Percentiles rank a stretch among this genome's conserved stretches.
phyloP scores from a whole-genome alignment of 2,797 vertebrate species.

The Phrynocephalus forsythii region DNA sequence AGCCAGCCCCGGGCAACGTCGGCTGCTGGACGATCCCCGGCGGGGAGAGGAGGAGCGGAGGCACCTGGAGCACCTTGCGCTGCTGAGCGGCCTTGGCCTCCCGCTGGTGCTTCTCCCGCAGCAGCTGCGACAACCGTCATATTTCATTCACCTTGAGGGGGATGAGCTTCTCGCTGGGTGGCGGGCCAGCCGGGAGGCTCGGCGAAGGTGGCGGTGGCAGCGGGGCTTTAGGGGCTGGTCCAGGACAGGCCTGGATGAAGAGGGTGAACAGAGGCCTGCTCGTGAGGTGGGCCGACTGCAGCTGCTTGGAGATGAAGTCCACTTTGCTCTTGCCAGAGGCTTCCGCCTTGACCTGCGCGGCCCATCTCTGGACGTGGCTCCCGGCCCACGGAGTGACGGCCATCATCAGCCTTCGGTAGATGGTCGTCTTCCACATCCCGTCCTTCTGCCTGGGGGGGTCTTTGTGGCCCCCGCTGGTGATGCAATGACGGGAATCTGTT shows the following conservation, averaged over 20 bases:
- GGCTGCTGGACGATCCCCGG: constrained; percentile 61
- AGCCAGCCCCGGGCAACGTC: no score
- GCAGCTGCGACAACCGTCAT: constrained; percentile 78
- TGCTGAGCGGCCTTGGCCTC: constrained; percentile 46
- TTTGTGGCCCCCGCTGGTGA: not conserved
- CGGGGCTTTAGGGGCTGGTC: not conserved
- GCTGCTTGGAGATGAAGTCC: constrained; percentile 63
- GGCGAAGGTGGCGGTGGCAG: not conserved
- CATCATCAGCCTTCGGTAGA: constrained; percentile 78
- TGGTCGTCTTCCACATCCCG: constrained; percentile 27
- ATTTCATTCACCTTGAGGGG: constrained; percentile 53
- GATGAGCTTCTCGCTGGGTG: not conserved
- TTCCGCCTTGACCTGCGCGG: constrained; percentile 24
- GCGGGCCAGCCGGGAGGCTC: not conserved
- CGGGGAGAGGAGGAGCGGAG: constrained; percentile 69
- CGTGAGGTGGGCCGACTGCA: constrained; percentile 55
- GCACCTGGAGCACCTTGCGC: not conserved
- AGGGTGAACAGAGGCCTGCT: constrained; percentile 84
- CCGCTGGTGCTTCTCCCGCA: constrained; percentile 73
- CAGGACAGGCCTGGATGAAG: constrained; percentile 76
- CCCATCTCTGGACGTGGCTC: constrained; percentile 74
- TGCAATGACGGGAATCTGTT: no score
- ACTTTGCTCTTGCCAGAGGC: constrained; percentile 59
- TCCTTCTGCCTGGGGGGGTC: not conserved
- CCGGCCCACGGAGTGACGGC: constrained; percentile 88